Percentiles rank a stretch among this genome's conserved stretches.
Evolutionary conservation across 2,888 invertebrate genomes (phyloP).

Genomic region (Cosmorhoe ocellata): DNA sequence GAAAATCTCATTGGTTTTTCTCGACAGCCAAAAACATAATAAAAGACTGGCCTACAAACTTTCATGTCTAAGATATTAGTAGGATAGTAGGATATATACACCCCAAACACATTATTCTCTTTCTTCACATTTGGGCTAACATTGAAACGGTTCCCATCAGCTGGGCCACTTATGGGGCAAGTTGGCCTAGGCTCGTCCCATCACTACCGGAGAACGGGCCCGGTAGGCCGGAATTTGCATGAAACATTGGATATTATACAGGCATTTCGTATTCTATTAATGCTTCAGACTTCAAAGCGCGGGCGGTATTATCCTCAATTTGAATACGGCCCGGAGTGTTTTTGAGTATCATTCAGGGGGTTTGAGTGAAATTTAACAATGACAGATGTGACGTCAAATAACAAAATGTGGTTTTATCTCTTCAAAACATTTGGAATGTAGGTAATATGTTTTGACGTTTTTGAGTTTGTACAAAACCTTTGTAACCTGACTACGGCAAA

Average conservation of each 20-base stretch:
- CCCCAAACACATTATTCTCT: no score
- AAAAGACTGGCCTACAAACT: no score
- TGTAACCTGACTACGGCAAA: no score
- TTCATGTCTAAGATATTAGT: no score
- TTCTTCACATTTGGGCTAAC: no score
- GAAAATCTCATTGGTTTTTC: no score
- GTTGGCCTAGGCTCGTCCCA: conserved; percentile 10
- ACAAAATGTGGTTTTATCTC: not conserved
- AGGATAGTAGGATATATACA: no score
- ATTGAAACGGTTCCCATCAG: no score
- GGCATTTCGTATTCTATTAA: conserved; percentile 54
- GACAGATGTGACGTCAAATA: conserved; percentile 8
- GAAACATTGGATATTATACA: conserved; percentile 44
- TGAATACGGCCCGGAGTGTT: conserved; percentile 27
- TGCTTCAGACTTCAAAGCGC: conserved; percentile 39
- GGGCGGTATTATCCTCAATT: conserved; percentile 29
- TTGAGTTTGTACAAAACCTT: no score
- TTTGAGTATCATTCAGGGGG: conserved; percentile 14
- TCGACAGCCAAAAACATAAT: no score
- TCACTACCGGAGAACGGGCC: conserved; percentile 26
- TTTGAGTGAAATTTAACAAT: conserved; percentile 18
- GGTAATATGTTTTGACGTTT: no score
- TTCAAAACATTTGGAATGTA: not conserved
- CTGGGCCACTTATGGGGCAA: not conserved
- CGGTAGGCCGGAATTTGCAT: conserved; percentile 49